These are phyloP conservation scores for Meiosimyza decipiens DNA, from an alignment of 2,888 invertebrate species.

Conservation along the genomic window DNA sequence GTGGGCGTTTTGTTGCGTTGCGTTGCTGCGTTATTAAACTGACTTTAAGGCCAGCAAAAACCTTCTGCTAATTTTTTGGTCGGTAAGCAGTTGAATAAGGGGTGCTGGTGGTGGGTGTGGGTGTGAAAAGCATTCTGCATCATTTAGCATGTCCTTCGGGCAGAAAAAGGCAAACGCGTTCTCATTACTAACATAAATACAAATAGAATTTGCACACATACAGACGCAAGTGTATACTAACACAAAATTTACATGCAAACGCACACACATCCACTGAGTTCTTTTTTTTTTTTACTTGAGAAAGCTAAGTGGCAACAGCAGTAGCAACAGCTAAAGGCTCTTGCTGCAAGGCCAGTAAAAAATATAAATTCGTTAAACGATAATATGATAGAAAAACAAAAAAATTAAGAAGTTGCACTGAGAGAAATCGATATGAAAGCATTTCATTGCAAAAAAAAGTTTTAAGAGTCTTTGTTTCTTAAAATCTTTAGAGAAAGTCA, in stretches of 20 bases:
- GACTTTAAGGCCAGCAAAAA: too few species aligned
- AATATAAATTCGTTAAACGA: constrained; percentile 1
- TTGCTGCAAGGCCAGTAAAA: not conserved
- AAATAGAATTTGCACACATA: not conserved
- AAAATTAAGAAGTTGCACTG: too few species aligned
- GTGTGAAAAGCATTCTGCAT: not conserved
- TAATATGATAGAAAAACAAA: too few species aligned
- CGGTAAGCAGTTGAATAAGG: too few species aligned
- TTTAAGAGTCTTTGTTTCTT: too few species aligned
- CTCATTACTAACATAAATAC: not conserved
- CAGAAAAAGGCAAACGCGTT: not conserved
- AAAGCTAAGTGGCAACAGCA: not conserved
- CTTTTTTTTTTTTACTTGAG: not conserved
- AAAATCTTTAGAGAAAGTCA: too few species aligned
- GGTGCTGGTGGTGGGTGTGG: not conserved
- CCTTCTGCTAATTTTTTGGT: too few species aligned
- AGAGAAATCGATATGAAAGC: too few species aligned
- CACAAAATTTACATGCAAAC: not conserved
- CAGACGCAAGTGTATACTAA: not conserved
- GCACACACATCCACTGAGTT: not conserved
- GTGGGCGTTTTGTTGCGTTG: too few species aligned
- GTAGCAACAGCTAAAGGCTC: not conserved
- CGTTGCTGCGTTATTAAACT: too few species aligned
- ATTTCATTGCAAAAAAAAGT: too few species aligned
- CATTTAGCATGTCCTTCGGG: constrained; percentile 12